Percentiles rank a stretch among this genome's conserved stretches.
These are phyloP conservation scores for Euphydryas editha DNA, from an alignment of 2,888 invertebrate species.

Conservation along the genomic window DNA sequence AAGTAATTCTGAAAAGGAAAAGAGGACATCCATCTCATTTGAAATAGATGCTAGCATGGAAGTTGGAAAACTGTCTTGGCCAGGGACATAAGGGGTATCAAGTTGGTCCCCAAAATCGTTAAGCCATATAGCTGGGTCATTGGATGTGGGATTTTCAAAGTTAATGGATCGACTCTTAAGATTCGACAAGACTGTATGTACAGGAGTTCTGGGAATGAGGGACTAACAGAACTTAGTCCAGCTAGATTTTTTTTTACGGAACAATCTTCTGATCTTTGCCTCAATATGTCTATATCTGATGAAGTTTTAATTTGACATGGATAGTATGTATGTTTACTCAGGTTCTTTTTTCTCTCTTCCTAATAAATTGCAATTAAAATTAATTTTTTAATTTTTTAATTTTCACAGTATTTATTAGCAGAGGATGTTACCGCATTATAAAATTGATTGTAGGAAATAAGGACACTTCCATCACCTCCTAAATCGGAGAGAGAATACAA, in stretches of 20 bases:
- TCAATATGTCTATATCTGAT: not conserved
- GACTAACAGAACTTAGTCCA: slow-evolving; percentile 1
- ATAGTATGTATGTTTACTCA: not conserved
- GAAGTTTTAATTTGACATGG: not conserved
- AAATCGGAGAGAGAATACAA: not conserved
- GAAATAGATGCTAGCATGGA: not conserved
- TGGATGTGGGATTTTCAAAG: not conserved
- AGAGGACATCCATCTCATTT: slow-evolving; percentile 17
- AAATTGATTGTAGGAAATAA: no score
- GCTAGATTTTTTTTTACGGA: not conserved
- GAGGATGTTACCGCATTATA: no score
- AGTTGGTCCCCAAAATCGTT: slow-evolving; percentile 14
- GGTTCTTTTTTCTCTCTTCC: no score
- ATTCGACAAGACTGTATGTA: no score
- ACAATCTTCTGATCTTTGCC: not conserved
- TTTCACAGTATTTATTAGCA: no score
- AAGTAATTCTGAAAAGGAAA: slow-evolving; percentile 29
- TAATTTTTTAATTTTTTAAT: not conserved
- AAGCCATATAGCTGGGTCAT: slow-evolving; percentile 4
- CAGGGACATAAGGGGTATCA: slow-evolving; percentile 15
- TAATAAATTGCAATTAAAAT: not conserved
- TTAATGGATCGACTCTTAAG: not conserved
- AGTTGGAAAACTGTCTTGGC: not conserved
- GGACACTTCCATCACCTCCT: no score
- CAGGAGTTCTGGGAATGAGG: not conserved